Percentiles rank a stretch among this genome's conserved stretches.
phyloP scores from a whole-genome alignment of 1,140 invertebrate genomes.

The Pomacea maculata region DNA sequence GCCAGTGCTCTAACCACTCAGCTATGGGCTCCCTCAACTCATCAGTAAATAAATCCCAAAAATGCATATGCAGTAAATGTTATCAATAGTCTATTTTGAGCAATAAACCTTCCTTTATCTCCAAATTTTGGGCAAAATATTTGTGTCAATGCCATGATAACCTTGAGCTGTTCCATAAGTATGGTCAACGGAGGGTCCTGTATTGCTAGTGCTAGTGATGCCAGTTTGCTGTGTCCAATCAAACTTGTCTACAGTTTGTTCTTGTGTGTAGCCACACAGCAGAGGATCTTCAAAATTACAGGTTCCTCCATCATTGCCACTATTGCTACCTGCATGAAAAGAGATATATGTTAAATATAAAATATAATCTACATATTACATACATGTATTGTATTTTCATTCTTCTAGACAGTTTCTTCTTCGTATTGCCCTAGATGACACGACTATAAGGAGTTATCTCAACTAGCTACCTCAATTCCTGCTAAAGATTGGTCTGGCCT shows the following conservation, averaged over 20 bases:
- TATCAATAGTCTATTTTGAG: too few relatives aligned
- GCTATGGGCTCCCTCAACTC: too few relatives aligned
- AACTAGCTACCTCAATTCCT: too few relatives aligned
- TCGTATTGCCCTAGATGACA: too few relatives aligned
- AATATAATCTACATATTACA: not conserved
- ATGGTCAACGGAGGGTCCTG: slow-evolving; percentile 79
- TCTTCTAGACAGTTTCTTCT: too few relatives aligned
- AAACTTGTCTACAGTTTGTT: slow-evolving; percentile 75
- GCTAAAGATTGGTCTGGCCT: too few relatives aligned
- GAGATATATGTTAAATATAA: not conserved
- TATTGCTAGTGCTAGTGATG: slow-evolving; percentile 62
- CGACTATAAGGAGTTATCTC: too few relatives aligned
- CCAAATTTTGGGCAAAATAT: too few relatives aligned
- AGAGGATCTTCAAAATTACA: slow-evolving; percentile 58
- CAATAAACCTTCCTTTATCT: too few relatives aligned
- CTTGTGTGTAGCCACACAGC: slow-evolving; percentile 78
- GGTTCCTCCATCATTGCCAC: slow-evolving; percentile 62
- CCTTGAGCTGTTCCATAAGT: slow-evolving; percentile 64
- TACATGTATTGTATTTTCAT: not conserved
- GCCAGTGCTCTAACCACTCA: too few relatives aligned
- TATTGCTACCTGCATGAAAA: slow-evolving; percentile 11
- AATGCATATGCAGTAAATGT: too few relatives aligned
- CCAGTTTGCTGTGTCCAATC: slow-evolving; percentile 76
- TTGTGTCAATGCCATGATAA: slow-evolving; percentile 1
- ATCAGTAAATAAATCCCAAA: too few relatives aligned